phyloP scores from a whole-genome alignment of 2,888 invertebrate species.

The Megalurothrips usitatus region DNA sequence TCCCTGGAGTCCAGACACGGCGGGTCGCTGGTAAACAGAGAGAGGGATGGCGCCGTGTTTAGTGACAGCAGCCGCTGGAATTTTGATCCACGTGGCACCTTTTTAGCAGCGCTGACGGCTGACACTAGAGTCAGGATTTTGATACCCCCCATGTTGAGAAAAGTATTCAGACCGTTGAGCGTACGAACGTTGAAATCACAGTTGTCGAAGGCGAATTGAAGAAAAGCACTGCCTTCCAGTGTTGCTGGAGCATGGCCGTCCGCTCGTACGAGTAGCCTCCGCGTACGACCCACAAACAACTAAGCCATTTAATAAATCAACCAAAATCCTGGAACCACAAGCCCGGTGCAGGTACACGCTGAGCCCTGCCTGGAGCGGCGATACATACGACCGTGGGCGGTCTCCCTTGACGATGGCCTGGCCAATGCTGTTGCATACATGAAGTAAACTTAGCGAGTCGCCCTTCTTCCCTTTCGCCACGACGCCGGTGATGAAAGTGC shows the following conservation, averaged over 20 bases:
- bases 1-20: neutral
- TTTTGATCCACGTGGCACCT: neutral
- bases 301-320: conserved; percentile 21
- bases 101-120: neutral
- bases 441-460: neutral
- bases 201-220: conserved; percentile 25
- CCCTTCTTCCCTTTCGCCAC: neutral
- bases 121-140: neutral
- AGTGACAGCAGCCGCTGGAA: neutral
- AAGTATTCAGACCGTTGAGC: neutral
- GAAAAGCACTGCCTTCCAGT: neutral
- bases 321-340: conserved; percentile 27
- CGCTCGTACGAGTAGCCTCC: conserved; percentile 11
- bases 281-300: conserved; percentile 29
- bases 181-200: conserved; percentile 5
- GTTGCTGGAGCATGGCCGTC: neutral
- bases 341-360: conserved; percentile 29
- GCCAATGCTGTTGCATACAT: neutral
- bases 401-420: neutral
- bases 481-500: neutral
- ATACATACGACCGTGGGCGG: conserved; percentile 33
- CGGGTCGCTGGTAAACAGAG: neutral
- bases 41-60: neutral
- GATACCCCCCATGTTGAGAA: conserved; percentile 18
- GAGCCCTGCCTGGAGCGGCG: conserved; percentile 28